Percentiles rank a stretch among this genome's conserved stretches.
Conservation (phyloP, 2,888 invertebrate genomes). For the Cheilosia pagana region DNA sequence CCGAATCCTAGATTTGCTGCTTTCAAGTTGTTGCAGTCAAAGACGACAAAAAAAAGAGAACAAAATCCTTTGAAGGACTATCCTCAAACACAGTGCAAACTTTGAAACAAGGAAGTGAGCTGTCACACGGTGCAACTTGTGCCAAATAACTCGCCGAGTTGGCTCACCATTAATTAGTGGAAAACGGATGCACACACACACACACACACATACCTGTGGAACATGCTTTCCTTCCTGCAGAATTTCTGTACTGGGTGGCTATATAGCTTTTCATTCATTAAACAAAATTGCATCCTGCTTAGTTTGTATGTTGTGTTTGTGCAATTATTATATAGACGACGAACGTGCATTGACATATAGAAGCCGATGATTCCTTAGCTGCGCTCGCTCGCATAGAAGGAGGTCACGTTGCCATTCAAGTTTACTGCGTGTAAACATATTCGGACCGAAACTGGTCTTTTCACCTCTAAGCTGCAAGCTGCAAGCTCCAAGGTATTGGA, state of each 20-base stretch:
- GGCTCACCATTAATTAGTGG: not conserved
- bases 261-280: no score
- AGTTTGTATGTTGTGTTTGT: no score
- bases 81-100: no score
- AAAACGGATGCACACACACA: not conserved
- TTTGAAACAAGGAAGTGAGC: not conserved
- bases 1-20: no score
- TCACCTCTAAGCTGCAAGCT: no score
- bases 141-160: not conserved
- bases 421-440: conserved; percentile 16
- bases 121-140: not conserved
- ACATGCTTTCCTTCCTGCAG: no score
- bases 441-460: conserved; percentile 20
- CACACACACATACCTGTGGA: no score
- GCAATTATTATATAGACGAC: not conserved
- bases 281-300: no score
- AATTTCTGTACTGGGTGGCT: no score
- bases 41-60: no score
- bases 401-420: conserved; percentile 32
- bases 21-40: no score
- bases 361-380: not conserved
- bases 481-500: conserved; percentile 27
- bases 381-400: conserved; percentile 4
- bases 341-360: not conserved
- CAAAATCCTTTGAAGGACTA: no score